Evolutionary conservation across 1,140 invertebrate genomes (phyloP).

Genomic region (Drosophila sucinea): DNA sequence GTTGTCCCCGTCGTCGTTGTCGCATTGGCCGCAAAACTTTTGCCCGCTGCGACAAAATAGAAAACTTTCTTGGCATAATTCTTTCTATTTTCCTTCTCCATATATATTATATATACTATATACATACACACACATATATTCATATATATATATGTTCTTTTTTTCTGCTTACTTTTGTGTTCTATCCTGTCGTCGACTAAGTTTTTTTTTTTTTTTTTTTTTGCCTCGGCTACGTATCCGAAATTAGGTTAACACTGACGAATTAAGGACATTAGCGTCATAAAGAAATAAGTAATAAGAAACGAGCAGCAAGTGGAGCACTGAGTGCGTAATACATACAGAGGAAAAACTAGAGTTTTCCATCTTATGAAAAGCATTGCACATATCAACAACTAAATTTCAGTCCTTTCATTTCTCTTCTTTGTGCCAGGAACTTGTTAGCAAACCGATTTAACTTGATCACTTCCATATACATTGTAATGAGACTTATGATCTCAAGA

Average conservation of each 20-base stretch:
- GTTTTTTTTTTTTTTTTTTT: slow-evolving; percentile 50
- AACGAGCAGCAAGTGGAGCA: slow-evolving; percentile 67
- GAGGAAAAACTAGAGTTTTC: slow-evolving; percentile 31
- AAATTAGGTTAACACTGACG: slow-evolving; percentile 81
- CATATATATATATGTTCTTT: background rate
- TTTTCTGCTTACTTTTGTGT: slow-evolving; percentile 27
- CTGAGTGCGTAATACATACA: slow-evolving; percentile 64
- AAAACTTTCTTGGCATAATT: slow-evolving; percentile 81
- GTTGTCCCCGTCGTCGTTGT: slow-evolving; percentile 52
- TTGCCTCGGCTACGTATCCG: slow-evolving; percentile 51
- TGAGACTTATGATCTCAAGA: no score
- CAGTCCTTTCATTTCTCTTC: background rate
- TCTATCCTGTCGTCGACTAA: slow-evolving; percentile 55
- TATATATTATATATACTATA: background rate
- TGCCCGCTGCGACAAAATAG: slow-evolving; percentile 79
- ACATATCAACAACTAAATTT: background rate
- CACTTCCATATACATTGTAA: no score
- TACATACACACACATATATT: background rate
- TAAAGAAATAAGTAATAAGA: slow-evolving; percentile 79
- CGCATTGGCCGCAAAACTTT: slow-evolving; percentile 79
- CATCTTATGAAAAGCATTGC: slow-evolving; percentile 15
- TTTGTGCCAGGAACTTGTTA: background rate
- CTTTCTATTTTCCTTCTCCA: slow-evolving; percentile 68
- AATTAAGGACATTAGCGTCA: slow-evolving; percentile 81
- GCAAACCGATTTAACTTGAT: background rate